Evolutionary conservation across 2,113 vertebrate species (phyloP), one percentile per base, ranked within the genome.

Genomic region (Irena cyanogastra): DNA sequence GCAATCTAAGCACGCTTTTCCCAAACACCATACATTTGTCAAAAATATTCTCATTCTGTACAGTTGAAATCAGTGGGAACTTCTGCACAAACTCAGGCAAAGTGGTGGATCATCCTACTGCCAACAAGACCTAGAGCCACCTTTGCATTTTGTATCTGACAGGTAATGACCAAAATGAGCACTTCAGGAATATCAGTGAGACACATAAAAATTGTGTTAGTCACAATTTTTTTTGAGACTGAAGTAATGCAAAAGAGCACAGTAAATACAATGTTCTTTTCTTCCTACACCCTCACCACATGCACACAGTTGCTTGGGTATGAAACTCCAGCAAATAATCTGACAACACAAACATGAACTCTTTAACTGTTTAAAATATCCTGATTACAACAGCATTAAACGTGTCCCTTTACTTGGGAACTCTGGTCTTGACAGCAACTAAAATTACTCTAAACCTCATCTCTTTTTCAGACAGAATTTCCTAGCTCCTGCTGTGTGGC

Each of bases 311-410:
- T 95, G 39, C 86, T 92, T 72, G 75, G 41, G 33, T 84, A 82
- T 90, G 81, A 87, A 95, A 90, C 59, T 68, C 45, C 63, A 90
- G 85, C 88, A 95, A 95, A 92, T 95, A 97, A 95, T 97, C 96
- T 96, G 95, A 95, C 94, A 92, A 96, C 71, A 89, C 88, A 97
- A 96, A 96, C 83, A 90, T 6, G 45, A 92, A 95, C 50, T 65
- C 42, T 94, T 95, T 91, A 93, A 94, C 93, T 83, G 83, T 68
- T 96, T 82, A 93, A 97, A 97, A 97, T 96, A 96, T 95, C 94
- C 95, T 90, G 95, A 97, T 97, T 97, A 97, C 96, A 97, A 96
- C 83, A 61, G 86, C 90, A 97, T 97, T 97, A 97, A 97, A 93
- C 26, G 23, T 94, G 84, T 86, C 90, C 86, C 93, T 97, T 96